phyloP scores from a whole-genome alignment of 2,113 vertebrate genomes.

The Pseudorectes ferrugineus region DNA sequence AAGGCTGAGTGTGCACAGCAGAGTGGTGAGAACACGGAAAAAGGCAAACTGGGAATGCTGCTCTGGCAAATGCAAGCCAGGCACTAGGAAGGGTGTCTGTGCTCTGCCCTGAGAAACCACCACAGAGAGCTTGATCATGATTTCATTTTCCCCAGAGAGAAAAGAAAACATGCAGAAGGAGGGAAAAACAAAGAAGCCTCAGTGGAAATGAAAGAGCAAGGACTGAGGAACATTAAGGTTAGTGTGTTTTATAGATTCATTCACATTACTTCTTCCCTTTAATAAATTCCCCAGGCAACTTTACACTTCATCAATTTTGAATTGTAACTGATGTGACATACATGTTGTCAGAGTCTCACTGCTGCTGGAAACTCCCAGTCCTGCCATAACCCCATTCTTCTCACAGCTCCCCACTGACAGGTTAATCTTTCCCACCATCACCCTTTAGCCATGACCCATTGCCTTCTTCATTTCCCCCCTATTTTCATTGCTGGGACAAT shows the following conservation, averaged over 20 bases:
- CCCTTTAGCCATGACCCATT: conserved; percentile 11
- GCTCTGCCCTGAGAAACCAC: background rate
- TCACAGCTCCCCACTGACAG: conserved; percentile 10
- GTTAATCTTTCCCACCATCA: conserved; percentile 27
- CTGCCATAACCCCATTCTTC: background rate
- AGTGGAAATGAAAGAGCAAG: background rate
- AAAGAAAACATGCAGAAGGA: background rate
- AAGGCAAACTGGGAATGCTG: background rate
- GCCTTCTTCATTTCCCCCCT: background rate
- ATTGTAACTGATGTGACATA: conserved; percentile 3
- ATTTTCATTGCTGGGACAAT: background rate
- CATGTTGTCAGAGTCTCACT: background rate
- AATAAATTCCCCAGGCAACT: conserved; percentile 2
- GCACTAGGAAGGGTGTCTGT: background rate
- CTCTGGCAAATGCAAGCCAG: background rate
- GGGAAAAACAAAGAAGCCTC: background rate
- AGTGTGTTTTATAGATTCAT: background rate
- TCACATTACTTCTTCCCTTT: background rate
- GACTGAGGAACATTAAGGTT: background rate
- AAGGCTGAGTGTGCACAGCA: background rate
- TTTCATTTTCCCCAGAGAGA: background rate
- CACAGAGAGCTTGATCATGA: background rate
- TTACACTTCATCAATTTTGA: conserved; percentile 28
- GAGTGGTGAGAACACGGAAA: background rate
- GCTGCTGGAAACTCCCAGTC: background rate